A percentile compares a stretch with the other conserved stretches of the same genome.
Conservation (phyloP, 2,113 vertebrate genomes). For the Microtus oregoni region DNA sequence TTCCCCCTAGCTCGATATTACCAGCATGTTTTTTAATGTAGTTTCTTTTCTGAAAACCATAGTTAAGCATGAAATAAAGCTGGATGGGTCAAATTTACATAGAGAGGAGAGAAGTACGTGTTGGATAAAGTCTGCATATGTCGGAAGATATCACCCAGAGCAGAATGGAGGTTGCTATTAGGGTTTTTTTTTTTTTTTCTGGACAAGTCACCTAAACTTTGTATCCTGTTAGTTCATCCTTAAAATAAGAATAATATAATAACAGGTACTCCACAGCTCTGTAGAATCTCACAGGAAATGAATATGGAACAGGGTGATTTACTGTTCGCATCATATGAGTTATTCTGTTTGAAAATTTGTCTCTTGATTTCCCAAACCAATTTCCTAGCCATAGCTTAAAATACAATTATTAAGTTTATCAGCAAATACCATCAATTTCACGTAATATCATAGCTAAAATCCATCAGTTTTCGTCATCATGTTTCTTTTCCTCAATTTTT, state of each 20-base stretch:
- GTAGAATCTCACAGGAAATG: background rate
- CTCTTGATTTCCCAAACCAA: slow-evolving; percentile 23
- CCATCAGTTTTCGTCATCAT: slow-evolving; percentile 1
- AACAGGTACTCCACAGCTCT: background rate
- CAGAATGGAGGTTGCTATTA: background rate
- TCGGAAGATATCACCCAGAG: background rate
- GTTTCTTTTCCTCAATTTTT: background rate
- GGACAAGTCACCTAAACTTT: background rate
- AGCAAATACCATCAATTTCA: background rate
- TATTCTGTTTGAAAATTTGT: background rate
- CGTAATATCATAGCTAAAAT: slow-evolving; percentile 8
- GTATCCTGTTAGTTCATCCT: background rate
- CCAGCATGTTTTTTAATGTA: slow-evolving; percentile 57
- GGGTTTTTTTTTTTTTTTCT: background rate
- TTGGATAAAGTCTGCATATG: background rate
- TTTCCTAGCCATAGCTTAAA: slow-evolving; percentile 20
- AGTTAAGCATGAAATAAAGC: slow-evolving; percentile 40
- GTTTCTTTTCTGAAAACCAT: slow-evolving; percentile 37
- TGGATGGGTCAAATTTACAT: slow-evolving; percentile 3
- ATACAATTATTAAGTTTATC: background rate
- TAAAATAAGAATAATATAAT: background rate
- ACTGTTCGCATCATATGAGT: background rate
- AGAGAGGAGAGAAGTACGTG: background rate
- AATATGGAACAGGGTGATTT: background rate
- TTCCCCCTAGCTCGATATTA: background rate